Evolutionary conservation across 2,888 invertebrate species (phyloP), one percentile per base, ranked within the genome.

Genomic region (Frankliniella fusca): DNA sequence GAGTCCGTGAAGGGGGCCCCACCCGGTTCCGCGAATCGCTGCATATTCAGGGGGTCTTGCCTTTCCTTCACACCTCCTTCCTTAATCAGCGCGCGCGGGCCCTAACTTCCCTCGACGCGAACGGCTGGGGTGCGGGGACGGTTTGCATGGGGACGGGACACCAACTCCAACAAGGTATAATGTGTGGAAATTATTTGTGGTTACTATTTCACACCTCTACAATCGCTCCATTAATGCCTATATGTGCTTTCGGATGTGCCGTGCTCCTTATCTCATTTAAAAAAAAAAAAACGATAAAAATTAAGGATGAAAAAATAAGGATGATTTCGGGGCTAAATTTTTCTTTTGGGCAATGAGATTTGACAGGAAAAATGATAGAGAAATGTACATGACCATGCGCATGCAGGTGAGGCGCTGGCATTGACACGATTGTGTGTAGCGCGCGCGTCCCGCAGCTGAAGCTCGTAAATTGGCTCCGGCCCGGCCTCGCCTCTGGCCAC

Each of bases 61-160:
- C 70, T 76, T 12, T 23, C 70, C 70, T 76, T 27, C 70, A 76
- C 70, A 76, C 70, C 70, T 76, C 70, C 70, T 27, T 27, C 70
- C 70, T 76, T 76, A 76, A 76, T 76, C 70, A 76, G 70, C 10
- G 70, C n/a, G 3, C 9, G 70, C 70, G 11, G 27, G 23, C 27
- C 23, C 70, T 0, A 23, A 27, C 70, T 70, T 70, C 70, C n/a
- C 38, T 5, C 38, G 38, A 38, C 38, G 38, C 38, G 38, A 38
- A 38, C 38, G 50, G 9, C 10, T 50, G 50, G 10, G 50, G 50
- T 9, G 15, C 15, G 50, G 50, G 50, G 15, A 50, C 50, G 15
- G 54, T 12, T 54, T 12, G 15, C 1, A 54, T 1, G 2, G 18
- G 54, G 54, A 15, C 38, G 38, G 38, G 38, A 38, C 38, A 38